Conservation (phyloP, 2,888 invertebrate species). For the Cerastis leucographa region DNA sequence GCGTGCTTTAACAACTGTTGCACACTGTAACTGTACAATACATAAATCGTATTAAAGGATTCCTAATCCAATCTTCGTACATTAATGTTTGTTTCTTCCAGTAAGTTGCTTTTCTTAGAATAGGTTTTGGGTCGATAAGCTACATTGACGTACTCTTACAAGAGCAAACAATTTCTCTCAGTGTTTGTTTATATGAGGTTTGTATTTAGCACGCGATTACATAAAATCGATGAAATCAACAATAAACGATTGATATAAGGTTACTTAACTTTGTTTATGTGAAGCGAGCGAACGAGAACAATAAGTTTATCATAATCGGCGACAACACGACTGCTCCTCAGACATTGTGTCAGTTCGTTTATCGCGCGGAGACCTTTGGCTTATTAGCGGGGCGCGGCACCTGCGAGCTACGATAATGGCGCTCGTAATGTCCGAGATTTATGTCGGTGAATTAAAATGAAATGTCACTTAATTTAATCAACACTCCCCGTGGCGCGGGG, state of each 20-base stretch:
- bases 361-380: constrained; percentile 79
- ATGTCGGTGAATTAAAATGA: constrained; percentile 86
- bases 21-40: constrained; percentile 2
- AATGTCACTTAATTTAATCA: constrained; percentile 89
- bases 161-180: constrained; percentile 28
- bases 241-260: constrained; percentile 47
- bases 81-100: not conserved
- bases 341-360: constrained; percentile 79
- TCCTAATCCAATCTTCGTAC: constrained; percentile 1
- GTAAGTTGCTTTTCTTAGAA: constrained; percentile 13
- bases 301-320: constrained; percentile 60
- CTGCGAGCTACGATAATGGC: constrained; percentile 80
- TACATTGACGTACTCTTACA: constrained; percentile 30
- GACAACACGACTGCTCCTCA: constrained; percentile 64
- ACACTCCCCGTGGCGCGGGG: constrained; percentile 81
- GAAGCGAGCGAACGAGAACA: constrained; percentile 53
- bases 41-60: not conserved
- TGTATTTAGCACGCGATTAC: constrained; percentile 47
- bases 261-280: constrained; percentile 58
- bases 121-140: constrained; percentile 17
- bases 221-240: constrained; percentile 58
- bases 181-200: constrained; percentile 49
- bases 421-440: constrained; percentile 85
- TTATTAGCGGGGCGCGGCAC: constrained; percentile 75
- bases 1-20: not conserved